Conservation (phyloP, 2,113 vertebrate species). For the Drymodes brunneopygia region DNA sequence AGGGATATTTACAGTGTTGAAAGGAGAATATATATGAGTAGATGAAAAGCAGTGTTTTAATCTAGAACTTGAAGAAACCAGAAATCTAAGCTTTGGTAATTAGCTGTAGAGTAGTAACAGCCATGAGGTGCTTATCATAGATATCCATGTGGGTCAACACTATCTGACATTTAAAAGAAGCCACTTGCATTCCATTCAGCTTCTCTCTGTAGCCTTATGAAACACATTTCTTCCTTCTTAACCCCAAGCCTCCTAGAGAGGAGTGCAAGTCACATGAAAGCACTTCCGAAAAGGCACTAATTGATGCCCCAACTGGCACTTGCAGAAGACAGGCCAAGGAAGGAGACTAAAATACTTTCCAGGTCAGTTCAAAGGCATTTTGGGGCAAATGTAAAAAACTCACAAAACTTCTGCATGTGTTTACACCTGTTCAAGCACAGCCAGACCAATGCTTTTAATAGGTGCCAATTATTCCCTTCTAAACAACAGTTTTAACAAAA, state of each 20-base stretch:
- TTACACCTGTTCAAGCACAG: neutral
- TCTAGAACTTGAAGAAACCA: neutral
- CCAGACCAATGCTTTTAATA: neutral
- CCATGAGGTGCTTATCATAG: neutral
- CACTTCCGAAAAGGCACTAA: neutral
- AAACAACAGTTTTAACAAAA: neutral
- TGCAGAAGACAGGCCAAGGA: neutral
- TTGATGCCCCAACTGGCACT: neutral
- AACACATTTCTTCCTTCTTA: neutral
- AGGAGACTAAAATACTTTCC: neutral
- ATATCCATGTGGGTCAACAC: neutral
- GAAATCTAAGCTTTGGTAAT: neutral
- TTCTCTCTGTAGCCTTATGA: neutral
- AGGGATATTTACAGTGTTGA: neutral
- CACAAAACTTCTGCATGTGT: neutral
- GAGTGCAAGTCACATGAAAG: neutral
- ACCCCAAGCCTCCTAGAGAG: neutral
- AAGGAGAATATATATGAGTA: neutral
- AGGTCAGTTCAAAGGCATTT: neutral
- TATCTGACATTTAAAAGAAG: neutral
- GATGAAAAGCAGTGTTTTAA: neutral
- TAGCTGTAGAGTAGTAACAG: neutral
- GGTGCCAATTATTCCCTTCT: neutral
- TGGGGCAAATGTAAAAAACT: neutral
- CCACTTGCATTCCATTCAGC: neutral